Conservation (phyloP, 2,797 vertebrate species). For the Ctenosaura bakeri region DNA sequence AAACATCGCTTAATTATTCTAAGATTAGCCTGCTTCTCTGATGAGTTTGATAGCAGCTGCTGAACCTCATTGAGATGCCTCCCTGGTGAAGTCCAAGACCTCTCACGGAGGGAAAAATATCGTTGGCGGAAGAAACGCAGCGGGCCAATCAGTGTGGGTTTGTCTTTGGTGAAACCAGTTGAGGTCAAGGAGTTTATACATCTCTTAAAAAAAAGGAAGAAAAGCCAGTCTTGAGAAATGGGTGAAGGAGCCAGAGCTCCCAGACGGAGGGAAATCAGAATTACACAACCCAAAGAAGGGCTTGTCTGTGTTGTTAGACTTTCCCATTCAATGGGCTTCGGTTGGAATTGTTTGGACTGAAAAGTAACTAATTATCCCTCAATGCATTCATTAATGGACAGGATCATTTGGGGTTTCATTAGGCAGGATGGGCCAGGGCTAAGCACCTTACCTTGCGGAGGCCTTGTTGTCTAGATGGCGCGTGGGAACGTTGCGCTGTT, state of each 20-base stretch:
- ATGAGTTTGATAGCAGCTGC: slow-evolving; percentile 24
- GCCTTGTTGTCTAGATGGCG: neutral
- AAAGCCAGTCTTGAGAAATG: slow-evolving; percentile 16
- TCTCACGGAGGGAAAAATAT: neutral
- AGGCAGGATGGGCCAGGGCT: neutral
- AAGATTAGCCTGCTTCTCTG: slow-evolving; percentile 18
- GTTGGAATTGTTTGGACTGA: slow-evolving; percentile 1
- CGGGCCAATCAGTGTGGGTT: neutral
- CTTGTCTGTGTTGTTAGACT: slow-evolving; percentile 1
- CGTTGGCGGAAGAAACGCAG: accelerated
- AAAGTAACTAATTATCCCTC: slow-evolving; percentile 36
- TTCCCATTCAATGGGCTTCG: slow-evolving; percentile 10
- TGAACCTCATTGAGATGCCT: slow-evolving; percentile 13
- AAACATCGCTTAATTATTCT: slow-evolving; percentile 44
- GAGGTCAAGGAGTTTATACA: slow-evolving; percentile 36
- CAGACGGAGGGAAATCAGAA: neutral
- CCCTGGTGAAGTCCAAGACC: slow-evolving; percentile 5
- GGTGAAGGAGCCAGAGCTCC: neutral
- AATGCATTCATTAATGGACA: neutral
- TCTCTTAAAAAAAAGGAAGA: neutral
- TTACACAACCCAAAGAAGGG: neutral
- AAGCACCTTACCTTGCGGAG: neutral
- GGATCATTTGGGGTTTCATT: slow-evolving; percentile 17
- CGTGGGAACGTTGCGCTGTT: slow-evolving; percentile 5
- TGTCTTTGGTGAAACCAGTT: neutral